Evolutionary conservation across 1,140 invertebrate species (phyloP).

Genomic region (Drosophila kanapiae): DNA sequence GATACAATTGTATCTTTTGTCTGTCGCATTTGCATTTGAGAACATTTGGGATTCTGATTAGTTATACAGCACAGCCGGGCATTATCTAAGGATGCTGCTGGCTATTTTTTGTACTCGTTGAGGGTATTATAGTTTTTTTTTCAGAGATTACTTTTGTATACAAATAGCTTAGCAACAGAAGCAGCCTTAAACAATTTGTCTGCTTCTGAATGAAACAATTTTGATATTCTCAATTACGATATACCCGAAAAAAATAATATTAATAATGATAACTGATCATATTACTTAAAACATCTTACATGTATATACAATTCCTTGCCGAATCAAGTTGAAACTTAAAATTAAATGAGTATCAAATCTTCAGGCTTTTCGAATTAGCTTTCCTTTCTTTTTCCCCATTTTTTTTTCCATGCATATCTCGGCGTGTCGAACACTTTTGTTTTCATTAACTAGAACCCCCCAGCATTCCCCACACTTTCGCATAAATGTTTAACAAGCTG

Average conservation of each 20-base stretch:
- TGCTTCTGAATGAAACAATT: not conserved
- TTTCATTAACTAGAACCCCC: conserved; percentile 60
- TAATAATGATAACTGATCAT: too few relatives aligned
- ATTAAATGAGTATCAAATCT: not conserved
- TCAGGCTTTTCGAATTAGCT: not conserved
- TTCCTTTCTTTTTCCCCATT: not conserved
- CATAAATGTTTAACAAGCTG: conserved; percentile 76
- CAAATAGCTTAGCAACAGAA: not conserved
- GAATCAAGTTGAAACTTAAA: not conserved
- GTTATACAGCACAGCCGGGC: conserved; percentile 52
- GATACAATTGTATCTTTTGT: conserved; percentile 56
- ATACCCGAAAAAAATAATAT: too few relatives aligned
- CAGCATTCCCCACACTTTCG: conserved; percentile 16
- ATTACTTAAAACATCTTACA: too few relatives aligned
- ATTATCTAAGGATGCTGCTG: conserved; percentile 51
- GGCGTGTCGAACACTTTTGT: conserved; percentile 57
- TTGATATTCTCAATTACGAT: not conserved
- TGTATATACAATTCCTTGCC: not conserved
- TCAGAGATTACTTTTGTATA: not conserved
- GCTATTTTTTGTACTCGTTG: not conserved
- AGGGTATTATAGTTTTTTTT: not conserved
- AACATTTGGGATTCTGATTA: conserved; percentile 60
- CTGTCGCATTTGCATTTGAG: conserved; percentile 65
- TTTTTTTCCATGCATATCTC: conserved; percentile 13
- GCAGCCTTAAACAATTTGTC: not conserved